Evolutionary conservation across 1,140 invertebrate species (phyloP), one percentile per base, ranked within the genome.

Genomic region (Nasonia longicornis): DNA sequence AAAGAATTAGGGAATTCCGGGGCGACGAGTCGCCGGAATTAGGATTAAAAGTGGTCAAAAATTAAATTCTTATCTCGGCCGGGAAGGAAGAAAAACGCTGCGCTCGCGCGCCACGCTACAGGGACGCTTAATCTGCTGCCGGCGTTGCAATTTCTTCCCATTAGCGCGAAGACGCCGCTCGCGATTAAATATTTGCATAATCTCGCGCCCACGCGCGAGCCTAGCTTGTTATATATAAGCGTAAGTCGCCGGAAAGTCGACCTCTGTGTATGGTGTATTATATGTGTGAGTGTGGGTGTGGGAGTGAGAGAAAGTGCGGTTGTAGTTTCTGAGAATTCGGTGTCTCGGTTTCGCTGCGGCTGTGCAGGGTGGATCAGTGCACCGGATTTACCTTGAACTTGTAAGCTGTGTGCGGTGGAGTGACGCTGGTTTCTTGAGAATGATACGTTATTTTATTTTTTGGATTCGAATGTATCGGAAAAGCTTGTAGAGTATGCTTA

Each of bases 101-200:
- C 75, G 63, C 14, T 26, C 1, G 1, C 26, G 26, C 31, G 31
- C 31, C 31, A 38, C 85, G 71, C 69, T 72, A 78, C 84, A 77
- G 81, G 84, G 85, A 86, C 86, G 86, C 86, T 90, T 90, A 90
- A 89, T 90, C 89, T 87, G 85, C 83, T 86, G 89, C 89, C 85
- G 88, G 87, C 87, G 85, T 85, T 88, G 89, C 89, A 90, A 90
- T 90, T 90, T 90, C 89, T 90, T 90, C 87, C 89, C 87, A 90
- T 90, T 90, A 89, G 88, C 85, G 85, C 85, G 79, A 84, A 86
- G 29, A 42, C 35, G 70, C 73, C 76, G 85, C 85, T 86, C 84
- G 87, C 87, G 87, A 90, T 90, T 90, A 88, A 89, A 88, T 88
- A 90, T 90, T 90, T 90, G 88, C 89, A 89, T 90, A 90, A 90